A percentile compares a stretch with the other conserved stretches of the same genome.
Conservation (phyloP, 1,140 invertebrate genomes). For the Meloidogyne floridensis region DNA sequence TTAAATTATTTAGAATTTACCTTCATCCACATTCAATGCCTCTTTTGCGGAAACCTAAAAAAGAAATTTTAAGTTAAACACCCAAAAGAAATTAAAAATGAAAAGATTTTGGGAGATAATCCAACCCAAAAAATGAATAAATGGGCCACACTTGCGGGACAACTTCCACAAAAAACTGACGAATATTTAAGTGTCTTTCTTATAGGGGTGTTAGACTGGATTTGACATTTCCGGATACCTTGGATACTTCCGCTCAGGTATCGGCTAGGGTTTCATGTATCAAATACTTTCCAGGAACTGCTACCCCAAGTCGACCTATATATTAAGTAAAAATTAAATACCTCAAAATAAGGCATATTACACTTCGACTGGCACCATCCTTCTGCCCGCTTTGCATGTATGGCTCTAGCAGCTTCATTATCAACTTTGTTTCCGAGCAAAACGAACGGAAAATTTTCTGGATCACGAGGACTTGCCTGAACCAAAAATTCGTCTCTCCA, state of each 20-base stretch:
- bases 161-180: too few species aligned
- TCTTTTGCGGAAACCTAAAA: constrained; percentile 62
- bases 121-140: too few species aligned
- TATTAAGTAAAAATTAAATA: constrained; percentile 70
- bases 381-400: constrained; percentile 90
- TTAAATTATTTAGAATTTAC: constrained; percentile 26
- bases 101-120: too few species aligned
- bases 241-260: too few species aligned
- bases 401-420: constrained; percentile 88
- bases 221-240: too few species aligned
- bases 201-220: too few species aligned
- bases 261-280: too few species aligned
- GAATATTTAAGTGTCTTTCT: too few species aligned
- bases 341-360: constrained; percentile 98
- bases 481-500: constrained; percentile 99
- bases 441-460: constrained; percentile 99
- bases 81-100: too few species aligned
- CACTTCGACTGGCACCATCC: constrained; percentile 98
- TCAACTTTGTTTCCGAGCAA: constrained; percentile 99
- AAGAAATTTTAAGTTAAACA: background rate
- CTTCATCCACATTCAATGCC: constrained; percentile 65
- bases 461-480: constrained; percentile 90
- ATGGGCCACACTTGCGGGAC: too few species aligned
- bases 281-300: too few species aligned
- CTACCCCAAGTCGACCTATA: background rate